Evolutionary conservation across 2,113 vertebrate species (phyloP).

Genomic region (Chaetodon auriga): DNA sequence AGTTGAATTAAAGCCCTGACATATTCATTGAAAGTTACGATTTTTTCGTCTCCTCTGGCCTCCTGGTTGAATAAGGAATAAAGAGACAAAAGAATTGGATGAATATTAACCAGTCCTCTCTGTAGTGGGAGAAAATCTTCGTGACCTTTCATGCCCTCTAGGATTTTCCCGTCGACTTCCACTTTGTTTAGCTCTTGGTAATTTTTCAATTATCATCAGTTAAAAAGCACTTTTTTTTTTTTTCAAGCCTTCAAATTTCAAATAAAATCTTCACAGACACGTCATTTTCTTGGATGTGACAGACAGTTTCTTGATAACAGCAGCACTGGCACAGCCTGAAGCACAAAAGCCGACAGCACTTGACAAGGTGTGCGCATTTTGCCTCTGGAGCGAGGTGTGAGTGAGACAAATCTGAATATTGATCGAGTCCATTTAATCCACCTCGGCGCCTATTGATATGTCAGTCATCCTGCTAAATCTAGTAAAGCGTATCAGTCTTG

Average conservation of each 20-base stretch:
- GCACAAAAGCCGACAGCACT: constrained; percentile 44
- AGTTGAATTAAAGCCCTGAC: constrained; percentile 74
- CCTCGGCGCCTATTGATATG: constrained; percentile 69
- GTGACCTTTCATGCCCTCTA: constrained; percentile 29
- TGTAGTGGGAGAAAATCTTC: constrained; percentile 11
- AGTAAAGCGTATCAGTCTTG: constrained; percentile 54
- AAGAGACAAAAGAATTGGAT: constrained; percentile 58
- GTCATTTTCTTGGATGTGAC: constrained; percentile 13
- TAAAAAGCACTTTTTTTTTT: background rate
- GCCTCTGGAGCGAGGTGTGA: constrained; percentile 37
- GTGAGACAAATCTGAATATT: constrained; percentile 76
- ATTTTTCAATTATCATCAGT: constrained; percentile 29
- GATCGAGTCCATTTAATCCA: constrained; percentile 70
- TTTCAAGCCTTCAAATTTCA: constrained; percentile 7
- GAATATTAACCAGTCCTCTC: constrained; percentile 58
- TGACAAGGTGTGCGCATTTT: constrained; percentile 51
- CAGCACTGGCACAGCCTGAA: constrained; percentile 15
- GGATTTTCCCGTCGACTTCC: background rate
- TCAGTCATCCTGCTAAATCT: constrained; percentile 74
- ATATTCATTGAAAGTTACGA: constrained; percentile 70
- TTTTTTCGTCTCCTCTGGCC: constrained; percentile 62
- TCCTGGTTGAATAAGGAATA: constrained; percentile 61
- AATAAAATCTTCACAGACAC: background rate
- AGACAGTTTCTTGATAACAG: constrained; percentile 22
- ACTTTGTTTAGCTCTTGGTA: constrained; percentile 26